A percentile compares a stretch with the other conserved stretches of the same genome.
Evolutionary conservation across 2,888 invertebrate species (phyloP).

Genomic region (Meiosimyza platycephala): DNA sequence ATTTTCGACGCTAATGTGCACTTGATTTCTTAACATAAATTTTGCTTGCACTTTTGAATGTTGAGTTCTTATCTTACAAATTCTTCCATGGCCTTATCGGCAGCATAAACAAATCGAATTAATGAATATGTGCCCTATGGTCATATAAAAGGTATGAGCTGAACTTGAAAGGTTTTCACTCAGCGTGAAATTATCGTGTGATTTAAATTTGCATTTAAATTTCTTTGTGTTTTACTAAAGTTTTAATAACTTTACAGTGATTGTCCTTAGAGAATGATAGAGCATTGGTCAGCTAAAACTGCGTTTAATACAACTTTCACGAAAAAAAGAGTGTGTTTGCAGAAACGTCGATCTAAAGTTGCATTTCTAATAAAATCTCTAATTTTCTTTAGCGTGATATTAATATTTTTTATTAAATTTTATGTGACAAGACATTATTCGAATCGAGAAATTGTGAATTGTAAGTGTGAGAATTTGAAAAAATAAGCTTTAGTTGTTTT

Average conservation of each 20-base stretch:
- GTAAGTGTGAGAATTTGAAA: slow-evolving; percentile 9
- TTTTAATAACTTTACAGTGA: too few relatives aligned
- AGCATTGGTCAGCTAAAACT: neutral
- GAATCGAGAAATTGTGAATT: neutral
- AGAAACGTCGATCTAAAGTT: slow-evolving; percentile 16
- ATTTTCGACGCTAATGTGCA: too few relatives aligned
- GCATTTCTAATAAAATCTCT: slow-evolving; percentile 4
- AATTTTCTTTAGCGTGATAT: slow-evolving; percentile 20
- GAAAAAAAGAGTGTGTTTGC: neutral
- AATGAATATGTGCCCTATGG: neutral
- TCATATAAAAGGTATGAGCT: neutral
- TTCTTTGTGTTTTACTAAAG: neutral
- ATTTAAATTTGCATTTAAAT: neutral
- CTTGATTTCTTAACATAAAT: too few relatives aligned
- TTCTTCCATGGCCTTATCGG: neutral
- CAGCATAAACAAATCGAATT: neutral
- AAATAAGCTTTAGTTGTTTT: too few relatives aligned
- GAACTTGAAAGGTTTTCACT: neutral
- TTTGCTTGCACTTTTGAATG: slow-evolving; percentile 6
- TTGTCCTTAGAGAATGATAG: neutral
- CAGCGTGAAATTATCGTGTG: slow-evolving; percentile 1
- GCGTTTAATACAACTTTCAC: neutral
- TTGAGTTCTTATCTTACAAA: neutral
- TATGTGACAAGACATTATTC: neutral
- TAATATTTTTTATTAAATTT: slow-evolving; percentile 29